phyloP scores from a whole-genome alignment of 2,113 vertebrate genomes.

The Gnathonemus longibarbis region DNA sequence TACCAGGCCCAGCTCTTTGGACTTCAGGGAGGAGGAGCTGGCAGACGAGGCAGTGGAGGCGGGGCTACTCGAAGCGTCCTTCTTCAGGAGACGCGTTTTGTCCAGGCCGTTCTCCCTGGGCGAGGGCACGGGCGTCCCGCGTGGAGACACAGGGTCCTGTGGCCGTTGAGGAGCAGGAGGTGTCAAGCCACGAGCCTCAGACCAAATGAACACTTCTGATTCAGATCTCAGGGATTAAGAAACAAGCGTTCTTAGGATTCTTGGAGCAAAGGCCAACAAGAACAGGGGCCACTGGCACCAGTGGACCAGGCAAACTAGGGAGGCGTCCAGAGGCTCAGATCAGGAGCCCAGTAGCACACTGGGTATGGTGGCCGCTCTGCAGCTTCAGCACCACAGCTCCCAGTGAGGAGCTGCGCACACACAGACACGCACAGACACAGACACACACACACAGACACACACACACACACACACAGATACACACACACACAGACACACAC shows the following conservation, averaged over 20 bases:
- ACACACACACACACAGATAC: no score
- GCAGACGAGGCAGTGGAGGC: slow-evolving; percentile 74
- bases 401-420: neutral
- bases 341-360: neutral
- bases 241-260: neutral
- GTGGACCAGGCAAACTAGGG: neutral
- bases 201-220: neutral
- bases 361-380: neutral
- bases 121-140: slow-evolving; percentile 70
- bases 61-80: slow-evolving; percentile 74
- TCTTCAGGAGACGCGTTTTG: slow-evolving; percentile 70
- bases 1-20: slow-evolving; percentile 75
- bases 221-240: neutral
- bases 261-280: neutral
- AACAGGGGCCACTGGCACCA: neutral
- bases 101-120: slow-evolving; percentile 75
- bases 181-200: neutral
- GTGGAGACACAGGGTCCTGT: slow-evolving; percentile 72
- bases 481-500: no score
- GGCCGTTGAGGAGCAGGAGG: neutral
- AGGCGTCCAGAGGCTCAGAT: neutral
- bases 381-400: neutral
- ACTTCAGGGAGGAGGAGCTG: slow-evolving; percentile 74
- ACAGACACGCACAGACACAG: no score
- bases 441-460: no score